Evolutionary conservation across 2,113 vertebrate genomes (phyloP).

Genomic region (Piliocolobus tephrosceles): DNA sequence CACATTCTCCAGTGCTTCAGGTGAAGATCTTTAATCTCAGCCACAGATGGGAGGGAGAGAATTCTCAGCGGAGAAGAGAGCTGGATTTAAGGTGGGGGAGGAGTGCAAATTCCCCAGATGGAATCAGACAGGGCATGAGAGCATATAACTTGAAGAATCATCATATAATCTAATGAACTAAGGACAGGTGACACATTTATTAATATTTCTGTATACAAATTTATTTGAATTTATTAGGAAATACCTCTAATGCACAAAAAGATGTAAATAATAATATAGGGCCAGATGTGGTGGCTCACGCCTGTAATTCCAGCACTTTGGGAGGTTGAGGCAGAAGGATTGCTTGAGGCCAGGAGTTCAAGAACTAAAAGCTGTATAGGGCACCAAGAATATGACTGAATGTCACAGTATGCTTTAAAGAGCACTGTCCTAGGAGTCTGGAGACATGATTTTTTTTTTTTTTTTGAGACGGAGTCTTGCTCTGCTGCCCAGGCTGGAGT

Average conservation of each 20-base stretch:
- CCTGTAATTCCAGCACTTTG: too few species aligned
- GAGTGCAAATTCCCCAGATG: not conserved
- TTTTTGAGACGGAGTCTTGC: too few species aligned
- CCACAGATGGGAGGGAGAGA: not conserved
- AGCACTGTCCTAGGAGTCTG: not conserved
- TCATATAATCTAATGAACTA: not conserved
- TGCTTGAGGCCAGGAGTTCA: too few species aligned
- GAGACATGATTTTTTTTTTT: not conserved
- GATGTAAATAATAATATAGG: too few species aligned
- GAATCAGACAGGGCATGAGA: not conserved
- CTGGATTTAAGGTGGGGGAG: not conserved
- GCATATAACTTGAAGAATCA: not conserved
- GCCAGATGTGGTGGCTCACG: too few species aligned
- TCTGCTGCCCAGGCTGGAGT: too few species aligned
- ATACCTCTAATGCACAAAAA: too few species aligned
- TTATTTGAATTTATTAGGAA: too few species aligned
- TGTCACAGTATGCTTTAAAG: not conserved
- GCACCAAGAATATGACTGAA: not conserved
- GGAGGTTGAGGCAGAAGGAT: too few species aligned
- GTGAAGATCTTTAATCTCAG: constrained; percentile 19
- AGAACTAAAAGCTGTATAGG: not conserved
- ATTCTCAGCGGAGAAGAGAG: not conserved
- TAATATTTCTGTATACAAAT: too few species aligned
- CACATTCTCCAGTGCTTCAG: not conserved
- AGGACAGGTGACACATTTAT: not conserved